phyloP scores from a whole-genome alignment of 2,113 vertebrate species.

The Rhombomys opimus region DNA sequence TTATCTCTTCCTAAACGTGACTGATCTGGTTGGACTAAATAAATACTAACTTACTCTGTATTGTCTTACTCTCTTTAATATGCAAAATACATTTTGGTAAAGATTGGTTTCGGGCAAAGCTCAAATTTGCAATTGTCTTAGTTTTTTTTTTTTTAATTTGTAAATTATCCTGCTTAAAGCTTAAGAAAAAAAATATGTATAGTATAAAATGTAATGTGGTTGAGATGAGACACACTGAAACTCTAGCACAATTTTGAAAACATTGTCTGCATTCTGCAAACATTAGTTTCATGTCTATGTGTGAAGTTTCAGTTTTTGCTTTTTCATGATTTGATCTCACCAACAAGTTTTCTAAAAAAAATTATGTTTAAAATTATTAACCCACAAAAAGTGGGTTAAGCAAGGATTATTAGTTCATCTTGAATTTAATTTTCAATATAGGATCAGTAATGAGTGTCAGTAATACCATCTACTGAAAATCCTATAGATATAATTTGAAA shows the following conservation, averaged over 20 bases:
- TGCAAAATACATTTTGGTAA: neutral
- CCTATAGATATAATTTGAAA: neutral
- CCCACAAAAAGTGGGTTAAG: neutral
- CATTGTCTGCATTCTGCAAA: neutral
- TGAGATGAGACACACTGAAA: neutral
- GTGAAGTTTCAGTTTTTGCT: neutral
- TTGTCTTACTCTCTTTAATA: neutral
- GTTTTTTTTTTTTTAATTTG: neutral
- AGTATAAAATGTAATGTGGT: neutral
- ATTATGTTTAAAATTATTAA: neutral
- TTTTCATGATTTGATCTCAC: neutral
- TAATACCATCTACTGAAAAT: conserved; percentile 9
- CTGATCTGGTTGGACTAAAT: neutral
- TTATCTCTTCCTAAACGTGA: neutral
- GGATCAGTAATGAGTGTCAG: neutral
- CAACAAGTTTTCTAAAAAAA: neutral
- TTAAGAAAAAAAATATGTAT: neutral
- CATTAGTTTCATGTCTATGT: neutral
- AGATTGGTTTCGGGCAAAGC: neutral
- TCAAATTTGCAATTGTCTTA: neutral
- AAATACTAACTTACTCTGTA: neutral
- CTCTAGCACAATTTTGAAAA: neutral
- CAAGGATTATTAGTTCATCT: neutral
- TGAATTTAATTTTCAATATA: conserved; percentile 1
- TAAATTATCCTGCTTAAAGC: neutral